phyloP scores from a whole-genome alignment of 2,113 vertebrate species.

The Athene cunicularia region DNA sequence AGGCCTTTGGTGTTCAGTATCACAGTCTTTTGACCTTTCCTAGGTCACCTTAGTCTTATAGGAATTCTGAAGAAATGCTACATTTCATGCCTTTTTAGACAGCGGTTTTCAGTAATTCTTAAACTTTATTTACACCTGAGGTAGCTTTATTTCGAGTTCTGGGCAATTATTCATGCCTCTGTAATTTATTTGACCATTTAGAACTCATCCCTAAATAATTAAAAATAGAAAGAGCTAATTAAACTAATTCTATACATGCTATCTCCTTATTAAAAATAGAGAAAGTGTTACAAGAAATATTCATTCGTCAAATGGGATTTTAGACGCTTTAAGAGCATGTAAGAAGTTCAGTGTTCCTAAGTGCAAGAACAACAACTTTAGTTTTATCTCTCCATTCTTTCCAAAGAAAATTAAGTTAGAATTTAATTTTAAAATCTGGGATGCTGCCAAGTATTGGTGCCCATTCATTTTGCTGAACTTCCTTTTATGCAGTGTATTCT shows the following conservation, averaged over 20 bases:
- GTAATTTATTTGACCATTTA: background rate
- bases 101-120: background rate
- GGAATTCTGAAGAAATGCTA: background rate
- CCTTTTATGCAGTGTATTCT: background rate
- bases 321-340: background rate
- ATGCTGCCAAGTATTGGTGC: background rate
- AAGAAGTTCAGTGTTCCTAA: background rate
- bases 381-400: background rate
- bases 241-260: background rate
- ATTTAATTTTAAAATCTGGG: constrained; percentile 22
- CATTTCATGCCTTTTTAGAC: background rate
- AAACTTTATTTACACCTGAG: background rate
- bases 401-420: background rate
- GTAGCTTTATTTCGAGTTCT: background rate
- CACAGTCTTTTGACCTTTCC: background rate
- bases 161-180: background rate
- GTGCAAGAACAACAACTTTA: background rate
- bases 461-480: constrained; percentile 27
- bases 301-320: background rate
- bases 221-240: background rate
- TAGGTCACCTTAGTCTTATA: background rate
- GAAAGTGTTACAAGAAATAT: background rate
- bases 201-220: background rate
- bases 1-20: background rate
- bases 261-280: background rate